These are phyloP conservation scores for Erpornis zantholeuca DNA, from an alignment of 2,113 vertebrate genomes.

Conservation along the genomic window DNA sequence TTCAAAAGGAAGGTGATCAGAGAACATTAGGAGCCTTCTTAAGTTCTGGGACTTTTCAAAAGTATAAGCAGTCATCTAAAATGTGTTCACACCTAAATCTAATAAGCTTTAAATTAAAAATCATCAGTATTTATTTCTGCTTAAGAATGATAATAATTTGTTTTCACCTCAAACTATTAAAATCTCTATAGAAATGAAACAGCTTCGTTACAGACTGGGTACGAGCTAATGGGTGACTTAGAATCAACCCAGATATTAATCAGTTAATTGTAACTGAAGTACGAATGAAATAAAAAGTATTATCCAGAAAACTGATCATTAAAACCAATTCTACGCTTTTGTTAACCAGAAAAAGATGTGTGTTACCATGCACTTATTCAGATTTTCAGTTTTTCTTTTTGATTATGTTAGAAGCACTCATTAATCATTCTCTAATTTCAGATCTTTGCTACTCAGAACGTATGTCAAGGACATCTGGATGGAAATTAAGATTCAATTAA, in stretches of 20 bases:
- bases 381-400: neutral
- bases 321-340: neutral
- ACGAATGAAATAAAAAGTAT: neutral
- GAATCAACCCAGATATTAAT: neutral
- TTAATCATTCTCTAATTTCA: constrained; percentile 38
- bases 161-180: neutral
- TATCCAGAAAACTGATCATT: constrained; percentile 4
- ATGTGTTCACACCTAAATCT: neutral
- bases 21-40: neutral
- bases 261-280: neutral
- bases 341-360: neutral
- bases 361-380: neutral
- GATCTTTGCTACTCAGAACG: neutral
- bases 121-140: neutral
- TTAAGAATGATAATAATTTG: neutral
- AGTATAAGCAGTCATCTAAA: neutral
- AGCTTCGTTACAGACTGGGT: neutral
- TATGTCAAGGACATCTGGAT: constrained; percentile 44
- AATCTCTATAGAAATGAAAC: neutral
- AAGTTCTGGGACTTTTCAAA: neutral
- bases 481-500: constrained; percentile 38
- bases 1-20: neutral
- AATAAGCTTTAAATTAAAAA: neutral
- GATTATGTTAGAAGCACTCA: neutral
- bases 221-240: neutral